These are phyloP conservation scores for Sebastes schlegelii DNA, from an alignment of 2,113 vertebrate genomes.

Conservation along the genomic window DNA sequence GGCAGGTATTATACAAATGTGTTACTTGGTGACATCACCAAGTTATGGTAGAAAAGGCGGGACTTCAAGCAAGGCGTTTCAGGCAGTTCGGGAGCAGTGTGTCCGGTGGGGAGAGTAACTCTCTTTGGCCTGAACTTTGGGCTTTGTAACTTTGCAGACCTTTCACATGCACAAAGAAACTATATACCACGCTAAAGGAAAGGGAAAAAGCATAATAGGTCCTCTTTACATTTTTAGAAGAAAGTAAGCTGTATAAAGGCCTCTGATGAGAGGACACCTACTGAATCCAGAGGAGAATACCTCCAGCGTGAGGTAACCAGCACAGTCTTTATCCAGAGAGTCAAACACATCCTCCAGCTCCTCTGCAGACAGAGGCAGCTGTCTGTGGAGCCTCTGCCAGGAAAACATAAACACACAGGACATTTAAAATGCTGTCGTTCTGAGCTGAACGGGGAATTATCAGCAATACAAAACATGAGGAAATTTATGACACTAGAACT, in stretches of 20 bases:
- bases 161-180: too few species aligned
- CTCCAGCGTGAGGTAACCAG: slow-evolving; percentile 89
- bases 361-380: slow-evolving; percentile 89
- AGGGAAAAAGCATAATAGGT: too few species aligned
- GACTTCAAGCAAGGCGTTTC: too few species aligned
- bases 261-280: slow-evolving; percentile 79
- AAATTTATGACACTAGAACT: background rate
- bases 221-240: too few species aligned
- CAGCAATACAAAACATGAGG: background rate
- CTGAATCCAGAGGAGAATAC: slow-evolving; percentile 93
- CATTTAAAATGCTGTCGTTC: background rate
- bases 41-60: too few species aligned
- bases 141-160: too few species aligned
- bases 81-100: too few species aligned
- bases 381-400: slow-evolving; percentile 82
- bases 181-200: too few species aligned
- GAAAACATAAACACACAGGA: slow-evolving; percentile 41
- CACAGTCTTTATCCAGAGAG: slow-evolving; percentile 88
- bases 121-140: too few species aligned
- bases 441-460: background rate
- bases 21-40: too few species aligned
- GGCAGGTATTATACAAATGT: too few species aligned
- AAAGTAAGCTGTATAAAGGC: background rate
- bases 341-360: slow-evolving; percentile 94
- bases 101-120: too few species aligned